Conservation (phyloP, 2,797 vertebrate species). For the Lagocephalus sceleratus region DNA sequence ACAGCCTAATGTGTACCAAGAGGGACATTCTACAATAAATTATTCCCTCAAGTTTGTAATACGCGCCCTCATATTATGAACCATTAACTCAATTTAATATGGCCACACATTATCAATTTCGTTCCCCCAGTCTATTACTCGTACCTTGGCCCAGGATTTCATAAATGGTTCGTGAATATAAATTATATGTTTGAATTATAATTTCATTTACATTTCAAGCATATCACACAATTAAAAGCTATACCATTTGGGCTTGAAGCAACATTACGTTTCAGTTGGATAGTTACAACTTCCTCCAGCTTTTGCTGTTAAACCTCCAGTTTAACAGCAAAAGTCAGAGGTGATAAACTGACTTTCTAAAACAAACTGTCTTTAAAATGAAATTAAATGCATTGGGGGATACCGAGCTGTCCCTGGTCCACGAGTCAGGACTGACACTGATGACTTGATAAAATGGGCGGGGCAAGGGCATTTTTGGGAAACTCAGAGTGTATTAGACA, state of each 20-base stretch:
- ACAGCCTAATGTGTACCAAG: neutral
- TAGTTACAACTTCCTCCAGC: no score
- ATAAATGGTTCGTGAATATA: neutral
- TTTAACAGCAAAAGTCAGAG: no score
- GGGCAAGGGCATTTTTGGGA: no score
- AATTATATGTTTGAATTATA: neutral
- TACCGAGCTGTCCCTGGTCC: no score
- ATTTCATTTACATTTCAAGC: neutral
- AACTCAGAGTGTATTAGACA: no score
- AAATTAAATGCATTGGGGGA: neutral
- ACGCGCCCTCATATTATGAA: slow-evolving; percentile 8
- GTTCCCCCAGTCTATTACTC: slow-evolving; percentile 2
- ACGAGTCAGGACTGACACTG: no score
- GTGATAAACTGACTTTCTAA: neutral
- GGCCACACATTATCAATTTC: slow-evolving; percentile 2
- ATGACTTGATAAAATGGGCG: no score
- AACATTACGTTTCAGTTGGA: no score
- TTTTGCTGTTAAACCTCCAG: no score
- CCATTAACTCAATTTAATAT: slow-evolving; percentile 17
- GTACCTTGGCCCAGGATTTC: neutral
- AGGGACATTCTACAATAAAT: neutral
- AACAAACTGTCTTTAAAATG: no score
- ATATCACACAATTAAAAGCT: no score
- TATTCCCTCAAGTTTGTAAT: slow-evolving; percentile 7
- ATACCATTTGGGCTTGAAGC: no score